A percentile compares a stretch with the other conserved stretches of the same genome.
Evolutionary conservation across 2,113 vertebrate species (phyloP).

Genomic region (Apodemus sylvaticus): DNA sequence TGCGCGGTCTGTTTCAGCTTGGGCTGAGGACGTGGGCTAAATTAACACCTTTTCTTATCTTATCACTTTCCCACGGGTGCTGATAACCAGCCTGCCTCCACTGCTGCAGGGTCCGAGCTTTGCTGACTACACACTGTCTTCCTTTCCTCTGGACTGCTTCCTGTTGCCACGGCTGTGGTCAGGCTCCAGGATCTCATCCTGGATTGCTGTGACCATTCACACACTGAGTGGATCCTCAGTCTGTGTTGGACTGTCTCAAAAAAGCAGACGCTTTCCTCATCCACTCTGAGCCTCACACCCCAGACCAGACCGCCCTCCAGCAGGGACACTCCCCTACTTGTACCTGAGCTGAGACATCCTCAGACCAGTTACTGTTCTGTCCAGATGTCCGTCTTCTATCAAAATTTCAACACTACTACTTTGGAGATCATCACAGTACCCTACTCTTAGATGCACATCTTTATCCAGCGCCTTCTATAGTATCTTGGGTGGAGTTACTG

Average conservation of each 20-base stretch:
- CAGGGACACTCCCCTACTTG: neutral
- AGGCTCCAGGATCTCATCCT: neutral
- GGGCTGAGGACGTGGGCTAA: slow-evolving; percentile 84
- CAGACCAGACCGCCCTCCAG: neutral
- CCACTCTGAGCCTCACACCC: neutral
- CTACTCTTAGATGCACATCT: neutral
- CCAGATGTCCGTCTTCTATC: neutral
- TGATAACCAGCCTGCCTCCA: slow-evolving; percentile 85
- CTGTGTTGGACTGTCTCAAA: neutral
- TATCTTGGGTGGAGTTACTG: neutral
- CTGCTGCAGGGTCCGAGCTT: slow-evolving; percentile 87
- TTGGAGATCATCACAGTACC: neutral
- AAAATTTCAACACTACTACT: neutral
- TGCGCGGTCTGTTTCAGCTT: slow-evolving; percentile 87
- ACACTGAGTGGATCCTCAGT: neutral
- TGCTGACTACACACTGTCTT: slow-evolving; percentile 83
- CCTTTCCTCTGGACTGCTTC: slow-evolving; percentile 85
- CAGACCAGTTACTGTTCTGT: neutral
- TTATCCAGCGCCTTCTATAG: neutral
- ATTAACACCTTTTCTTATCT: slow-evolving; percentile 88
- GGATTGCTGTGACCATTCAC: neutral
- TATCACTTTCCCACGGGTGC: slow-evolving; percentile 84
- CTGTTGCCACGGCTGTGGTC: slow-evolving; percentile 80
- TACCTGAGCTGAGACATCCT: neutral
- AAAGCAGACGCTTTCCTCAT: neutral